phyloP scores from a whole-genome alignment of 1,140 invertebrate genomes.

The Drosophila erecta region DNA sequence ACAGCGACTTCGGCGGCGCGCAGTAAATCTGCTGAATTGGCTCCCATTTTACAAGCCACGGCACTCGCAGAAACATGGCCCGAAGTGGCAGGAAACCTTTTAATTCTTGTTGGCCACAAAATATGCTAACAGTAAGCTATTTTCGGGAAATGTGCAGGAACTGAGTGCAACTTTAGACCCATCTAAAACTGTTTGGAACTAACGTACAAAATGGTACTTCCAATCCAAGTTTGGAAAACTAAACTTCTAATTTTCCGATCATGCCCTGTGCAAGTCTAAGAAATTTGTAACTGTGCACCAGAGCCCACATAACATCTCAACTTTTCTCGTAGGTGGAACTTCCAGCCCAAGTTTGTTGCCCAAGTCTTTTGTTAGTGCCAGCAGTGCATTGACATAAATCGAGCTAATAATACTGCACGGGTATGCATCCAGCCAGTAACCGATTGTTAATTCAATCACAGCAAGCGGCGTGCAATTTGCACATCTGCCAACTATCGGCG shows the following conservation, averaged over 20 bases:
- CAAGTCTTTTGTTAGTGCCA: constrained; percentile 65
- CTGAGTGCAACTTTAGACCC: too few relatives aligned
- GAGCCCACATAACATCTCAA: neutral
- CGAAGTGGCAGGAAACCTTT: neutral
- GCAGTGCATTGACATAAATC: constrained; percentile 54
- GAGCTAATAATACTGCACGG: constrained; percentile 41
- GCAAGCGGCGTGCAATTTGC: constrained; percentile 26
- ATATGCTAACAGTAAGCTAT: too few relatives aligned
- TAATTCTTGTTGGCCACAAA: too few relatives aligned
- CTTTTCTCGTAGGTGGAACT: constrained; percentile 23
- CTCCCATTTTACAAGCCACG: constrained; percentile 42
- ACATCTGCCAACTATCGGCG: constrained; percentile 13
- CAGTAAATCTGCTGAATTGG: constrained; percentile 38
- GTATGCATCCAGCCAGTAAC: constrained; percentile 7
- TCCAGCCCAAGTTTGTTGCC: constrained; percentile 63
- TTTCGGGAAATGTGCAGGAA: too few relatives aligned
- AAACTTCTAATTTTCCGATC: too few relatives aligned
- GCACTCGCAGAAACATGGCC: constrained; percentile 24
- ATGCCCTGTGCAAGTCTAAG: neutral
- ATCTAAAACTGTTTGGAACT: too few relatives aligned
- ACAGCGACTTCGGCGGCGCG: constrained; percentile 28
- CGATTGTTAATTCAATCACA: constrained; percentile 32
- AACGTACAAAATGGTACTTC: too few relatives aligned
- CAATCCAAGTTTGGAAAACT: too few relatives aligned
- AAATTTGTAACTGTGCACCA: neutral